These are phyloP conservation scores for Cottus gobio DNA, from an alignment of 2,113 vertebrate species.

Conservation along the genomic window DNA sequence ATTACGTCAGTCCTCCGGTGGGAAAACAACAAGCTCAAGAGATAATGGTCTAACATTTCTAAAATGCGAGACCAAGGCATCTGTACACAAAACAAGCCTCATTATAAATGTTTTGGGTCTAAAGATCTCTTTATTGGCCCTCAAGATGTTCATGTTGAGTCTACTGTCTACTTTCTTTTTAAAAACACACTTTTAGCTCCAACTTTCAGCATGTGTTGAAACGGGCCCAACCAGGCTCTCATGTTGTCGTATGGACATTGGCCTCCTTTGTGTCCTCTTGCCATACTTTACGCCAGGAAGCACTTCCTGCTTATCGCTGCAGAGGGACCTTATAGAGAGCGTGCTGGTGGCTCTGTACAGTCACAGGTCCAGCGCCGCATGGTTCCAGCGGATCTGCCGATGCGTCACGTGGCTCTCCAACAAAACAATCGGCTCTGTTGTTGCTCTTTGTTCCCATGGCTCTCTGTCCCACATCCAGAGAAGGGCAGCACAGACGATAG, in stretches of 20 bases:
- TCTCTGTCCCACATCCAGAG: neutral
- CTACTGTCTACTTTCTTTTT: neutral
- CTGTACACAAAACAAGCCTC: neutral
- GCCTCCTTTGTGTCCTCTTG: constrained; percentile 41
- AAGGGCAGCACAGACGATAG: neutral
- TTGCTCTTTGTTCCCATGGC: constrained; percentile 36
- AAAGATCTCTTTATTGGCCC: neutral
- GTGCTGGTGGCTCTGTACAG: constrained; percentile 28
- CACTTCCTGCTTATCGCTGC: constrained; percentile 21
- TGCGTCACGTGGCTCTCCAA: constrained; percentile 50
- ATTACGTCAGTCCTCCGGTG: neutral
- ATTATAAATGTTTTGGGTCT: neutral
- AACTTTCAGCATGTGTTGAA: neutral
- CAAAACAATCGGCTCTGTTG: constrained; percentile 64
- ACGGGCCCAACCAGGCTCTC: neutral
- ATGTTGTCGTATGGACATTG: neutral
- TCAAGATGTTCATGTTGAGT: neutral
- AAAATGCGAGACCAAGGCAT: neutral
- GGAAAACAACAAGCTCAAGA: neutral
- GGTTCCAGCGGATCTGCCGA: constrained; percentile 38
- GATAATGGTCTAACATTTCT: neutral
- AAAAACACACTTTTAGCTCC: neutral
- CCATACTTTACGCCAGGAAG: constrained; percentile 25
- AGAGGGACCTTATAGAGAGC: constrained; percentile 27
- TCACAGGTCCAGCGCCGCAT: constrained; percentile 23